These are phyloP conservation scores for Formica selysi DNA, from an alignment of 1,140 invertebrate genomes.

Conservation along the genomic window DNA sequence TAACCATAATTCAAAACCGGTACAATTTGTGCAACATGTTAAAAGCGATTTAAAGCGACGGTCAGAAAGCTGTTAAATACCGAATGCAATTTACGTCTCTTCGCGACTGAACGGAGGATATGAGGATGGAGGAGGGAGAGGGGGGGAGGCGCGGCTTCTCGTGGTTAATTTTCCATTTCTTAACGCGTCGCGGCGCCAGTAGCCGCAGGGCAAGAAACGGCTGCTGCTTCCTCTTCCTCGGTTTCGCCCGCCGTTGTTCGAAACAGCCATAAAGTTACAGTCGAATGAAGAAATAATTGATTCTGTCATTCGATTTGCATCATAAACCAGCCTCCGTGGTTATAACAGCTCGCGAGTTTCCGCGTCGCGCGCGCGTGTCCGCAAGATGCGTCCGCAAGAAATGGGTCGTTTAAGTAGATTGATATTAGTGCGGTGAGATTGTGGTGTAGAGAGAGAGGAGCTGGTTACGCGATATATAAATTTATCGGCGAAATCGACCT, in stretches of 20 bases:
- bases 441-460: neutral
- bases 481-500: neutral
- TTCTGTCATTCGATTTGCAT: conserved; percentile 55
- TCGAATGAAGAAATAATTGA: conserved; percentile 55
- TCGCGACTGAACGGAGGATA: conserved; percentile 22
- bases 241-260: conserved; percentile 7
- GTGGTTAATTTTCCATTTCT: conserved; percentile 59
- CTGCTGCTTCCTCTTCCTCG: conserved; percentile 46
- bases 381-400: neutral
- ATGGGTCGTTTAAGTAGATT: conserved; percentile 24
- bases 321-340: conserved; percentile 17
- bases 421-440: conserved; percentile 7
- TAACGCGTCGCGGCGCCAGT: conserved; percentile 39
- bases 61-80: conserved; percentile 43
- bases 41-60: conserved; percentile 42
- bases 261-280: conserved; percentile 31
- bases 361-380: neutral
- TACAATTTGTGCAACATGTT: conserved; percentile 17
- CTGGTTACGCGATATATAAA: conserved; percentile 1
- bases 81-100: conserved; percentile 32
- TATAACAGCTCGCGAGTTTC: conserved; percentile 26
- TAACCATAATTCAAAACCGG: conserved; percentile 30
- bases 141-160: neutral
- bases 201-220: conserved; percentile 24
- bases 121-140: neutral